Evolutionary conservation across 2,888 invertebrate species (phyloP), one percentile per base, ranked within the genome.

Genomic region (Chloromyia formosa): DNA sequence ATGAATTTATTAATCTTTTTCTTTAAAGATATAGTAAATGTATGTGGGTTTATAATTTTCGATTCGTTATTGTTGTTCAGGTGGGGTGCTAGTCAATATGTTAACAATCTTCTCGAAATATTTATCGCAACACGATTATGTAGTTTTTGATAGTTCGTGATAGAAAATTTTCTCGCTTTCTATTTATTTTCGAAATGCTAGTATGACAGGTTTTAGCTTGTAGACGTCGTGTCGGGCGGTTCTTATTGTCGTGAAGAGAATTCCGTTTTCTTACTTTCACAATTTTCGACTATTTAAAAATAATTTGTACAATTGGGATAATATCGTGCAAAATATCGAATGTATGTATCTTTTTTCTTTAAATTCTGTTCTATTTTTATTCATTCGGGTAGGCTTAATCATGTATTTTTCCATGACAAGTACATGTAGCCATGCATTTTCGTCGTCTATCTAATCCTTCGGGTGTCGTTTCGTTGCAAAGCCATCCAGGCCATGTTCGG

Each of bases 371-470:
- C 53, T 10, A 7, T 14, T 23, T 22, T 49, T 53, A 45, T n/a
- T 12, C 16, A 27, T 2, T 71, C 1, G 1, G 2, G 12, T 73
- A 73, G 18, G 42, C 27, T 42, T 78, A 79, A 75, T 85, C 84
- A 77, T 84, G 82, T 80, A 90, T 88, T 83, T 88, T 89, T 78
- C 86, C 86, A 66, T 87, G 87, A 82, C 94, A 94, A 68, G 85
- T 84, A 82, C 94, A 94, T 3, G 93, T 93, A 0, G 94, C 94
- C 76, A 89, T 89, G 82, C 94, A 94, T 80, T 86, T 86, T 40
- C 83, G 81, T 76, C 85, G 84, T 62, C 87, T 82, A 74, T 89
- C 82, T 68, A 88, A 85, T 5, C 88, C 87, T 77, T 89, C 86
- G 16, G 84, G 82, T 4, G 88, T 87, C 60, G 85, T 83, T 66